These are phyloP conservation scores for Pipa parva DNA, from an alignment of 2,113 vertebrate genomes.

Conservation along the genomic window DNA sequence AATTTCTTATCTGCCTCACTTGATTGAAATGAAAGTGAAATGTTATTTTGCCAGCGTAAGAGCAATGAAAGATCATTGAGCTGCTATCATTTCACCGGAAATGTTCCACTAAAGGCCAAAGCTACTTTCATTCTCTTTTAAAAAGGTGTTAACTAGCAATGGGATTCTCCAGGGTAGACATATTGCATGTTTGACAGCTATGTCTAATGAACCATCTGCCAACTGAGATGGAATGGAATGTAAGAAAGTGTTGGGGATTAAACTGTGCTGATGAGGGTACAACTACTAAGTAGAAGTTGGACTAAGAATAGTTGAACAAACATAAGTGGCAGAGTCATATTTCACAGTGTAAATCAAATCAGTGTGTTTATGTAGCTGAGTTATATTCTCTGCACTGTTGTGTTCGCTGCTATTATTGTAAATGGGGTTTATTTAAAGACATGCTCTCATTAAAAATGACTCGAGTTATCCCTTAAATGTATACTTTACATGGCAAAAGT, in stretches of 20 bases:
- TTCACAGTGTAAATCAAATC: neutral
- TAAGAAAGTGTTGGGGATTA: constrained; percentile 12
- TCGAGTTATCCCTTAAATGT: too few relatives aligned
- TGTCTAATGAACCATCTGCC: constrained; percentile 36
- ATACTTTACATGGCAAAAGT: too few relatives aligned
- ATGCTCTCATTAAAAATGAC: too few relatives aligned
- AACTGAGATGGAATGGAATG: constrained; percentile 8
- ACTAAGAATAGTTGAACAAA: neutral
- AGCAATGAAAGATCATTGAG: neutral
- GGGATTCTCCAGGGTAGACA: constrained; percentile 16
- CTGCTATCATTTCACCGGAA: neutral
- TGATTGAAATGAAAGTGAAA: neutral
- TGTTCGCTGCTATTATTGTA: too few relatives aligned
- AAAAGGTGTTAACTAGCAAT: constrained; percentile 29
- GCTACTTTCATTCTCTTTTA: constrained; percentile 9
- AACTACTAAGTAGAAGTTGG: neutral
- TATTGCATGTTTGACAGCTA: constrained; percentile 19
- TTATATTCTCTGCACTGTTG: too few relatives aligned
- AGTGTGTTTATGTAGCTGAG: too few relatives aligned
- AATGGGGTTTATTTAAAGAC: too few relatives aligned
- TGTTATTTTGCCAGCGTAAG: neutral
- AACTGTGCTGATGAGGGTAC: neutral
- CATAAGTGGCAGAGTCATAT: neutral
- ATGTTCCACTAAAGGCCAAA: constrained; percentile 1
- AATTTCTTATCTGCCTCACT: neutral